A percentile compares a stretch with the other conserved stretches of the same genome.
These are phyloP conservation scores for Bambusicola thoracicus DNA, from an alignment of 2,113 vertebrate species.

Conservation along the genomic window DNA sequence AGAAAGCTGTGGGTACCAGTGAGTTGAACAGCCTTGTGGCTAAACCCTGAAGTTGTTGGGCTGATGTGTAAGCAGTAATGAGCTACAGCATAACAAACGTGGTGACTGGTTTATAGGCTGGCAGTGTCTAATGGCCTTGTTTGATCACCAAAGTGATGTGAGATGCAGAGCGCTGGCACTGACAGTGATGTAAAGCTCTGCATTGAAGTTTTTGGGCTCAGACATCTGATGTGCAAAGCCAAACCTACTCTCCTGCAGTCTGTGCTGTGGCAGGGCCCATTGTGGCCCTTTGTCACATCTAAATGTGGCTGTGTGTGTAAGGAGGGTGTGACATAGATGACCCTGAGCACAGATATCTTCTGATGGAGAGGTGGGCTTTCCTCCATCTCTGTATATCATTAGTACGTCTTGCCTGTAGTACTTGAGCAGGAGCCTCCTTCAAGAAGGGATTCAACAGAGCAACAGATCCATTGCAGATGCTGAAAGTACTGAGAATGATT, in stretches of 20 bases:
- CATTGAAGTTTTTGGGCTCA: neutral
- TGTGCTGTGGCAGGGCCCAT: rapidly evolving
- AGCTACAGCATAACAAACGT: rapidly evolving
- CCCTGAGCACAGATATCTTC: neutral
- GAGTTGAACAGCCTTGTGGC: neutral
- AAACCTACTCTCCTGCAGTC: neutral
- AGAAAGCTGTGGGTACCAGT: neutral
- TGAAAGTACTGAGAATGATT: neutral
- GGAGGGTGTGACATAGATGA: rapidly evolving
- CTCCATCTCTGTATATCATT: rapidly evolving
- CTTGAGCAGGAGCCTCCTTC: neutral
- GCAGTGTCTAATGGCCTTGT: neutral
- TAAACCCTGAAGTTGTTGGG: neutral
- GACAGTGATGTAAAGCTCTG: neutral
- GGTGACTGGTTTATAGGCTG: rapidly evolving
- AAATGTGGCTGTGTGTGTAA: rapidly evolving
- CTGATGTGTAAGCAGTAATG: neutral
- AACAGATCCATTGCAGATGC: neutral
- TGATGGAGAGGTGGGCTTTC: neutral
- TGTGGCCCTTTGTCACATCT: neutral
- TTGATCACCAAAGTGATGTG: rapidly evolving
- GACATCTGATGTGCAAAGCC: neutral
- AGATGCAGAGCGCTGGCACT: neutral
- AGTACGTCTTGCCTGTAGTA: neutral
- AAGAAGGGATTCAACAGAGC: neutral